Conservation (phyloP, 2,797 vertebrate species). For the Paramormyrops hopkinsi region DNA sequence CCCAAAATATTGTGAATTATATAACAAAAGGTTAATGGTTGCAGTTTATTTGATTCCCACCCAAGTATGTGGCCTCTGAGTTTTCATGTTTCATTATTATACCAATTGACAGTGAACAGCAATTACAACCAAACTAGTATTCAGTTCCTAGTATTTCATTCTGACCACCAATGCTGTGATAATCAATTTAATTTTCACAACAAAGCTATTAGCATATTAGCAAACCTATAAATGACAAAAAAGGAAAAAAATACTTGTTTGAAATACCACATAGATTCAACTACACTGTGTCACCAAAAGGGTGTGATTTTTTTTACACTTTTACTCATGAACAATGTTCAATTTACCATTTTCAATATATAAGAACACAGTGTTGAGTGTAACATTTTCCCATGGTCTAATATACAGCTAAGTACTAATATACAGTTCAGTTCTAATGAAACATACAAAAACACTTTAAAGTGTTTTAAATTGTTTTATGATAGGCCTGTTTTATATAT, state of each 20-base stretch:
- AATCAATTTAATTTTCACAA: background rate
- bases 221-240: background rate
- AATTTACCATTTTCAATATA: background rate
- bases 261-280: background rate
- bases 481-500: background rate
- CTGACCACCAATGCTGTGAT: background rate
- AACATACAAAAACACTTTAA: background rate
- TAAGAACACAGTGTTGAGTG: background rate
- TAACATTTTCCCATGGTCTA: background rate
- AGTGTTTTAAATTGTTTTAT: background rate
- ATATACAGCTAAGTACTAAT: background rate
- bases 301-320: background rate
- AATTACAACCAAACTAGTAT: background rate
- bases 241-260: background rate
- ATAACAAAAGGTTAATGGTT: no score
- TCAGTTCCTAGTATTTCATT: background rate
- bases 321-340: background rate
- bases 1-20: no score
- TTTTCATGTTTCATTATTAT: background rate
- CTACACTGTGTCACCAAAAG: background rate
- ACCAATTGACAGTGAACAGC: background rate
- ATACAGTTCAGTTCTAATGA: background rate
- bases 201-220: background rate
- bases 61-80: background rate
- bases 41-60: background rate